These are phyloP conservation scores for Drosophila barbarae DNA, from an alignment of 2,888 invertebrate genomes.

Conservation along the genomic window DNA sequence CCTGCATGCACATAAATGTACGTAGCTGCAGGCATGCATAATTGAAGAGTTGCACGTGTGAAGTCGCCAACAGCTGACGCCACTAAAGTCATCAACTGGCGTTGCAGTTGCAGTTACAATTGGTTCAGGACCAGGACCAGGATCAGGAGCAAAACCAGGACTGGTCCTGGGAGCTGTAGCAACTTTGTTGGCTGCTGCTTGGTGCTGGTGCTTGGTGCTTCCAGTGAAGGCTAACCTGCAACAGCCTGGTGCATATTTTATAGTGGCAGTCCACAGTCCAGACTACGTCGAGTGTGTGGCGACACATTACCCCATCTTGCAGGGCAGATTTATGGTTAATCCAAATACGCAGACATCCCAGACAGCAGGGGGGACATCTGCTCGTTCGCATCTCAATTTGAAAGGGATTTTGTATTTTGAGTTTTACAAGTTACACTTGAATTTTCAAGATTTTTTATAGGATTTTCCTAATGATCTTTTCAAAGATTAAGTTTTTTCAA, in stretches of 20 bases:
- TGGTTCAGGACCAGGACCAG: slow-evolving; percentile 2
- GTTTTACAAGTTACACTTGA: too few species aligned
- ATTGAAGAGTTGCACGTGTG: slow-evolving; percentile 58
- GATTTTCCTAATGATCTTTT: background rate
- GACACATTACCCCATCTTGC: slow-evolving; percentile 18
- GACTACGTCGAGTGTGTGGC: slow-evolving; percentile 20
- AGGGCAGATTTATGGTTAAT: slow-evolving; percentile 33
- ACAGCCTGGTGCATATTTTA: slow-evolving; percentile 38
- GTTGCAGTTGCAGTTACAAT: slow-evolving; percentile 17
- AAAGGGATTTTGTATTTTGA: too few species aligned
- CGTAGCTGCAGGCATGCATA: slow-evolving; percentile 51
- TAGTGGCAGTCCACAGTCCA: background rate
- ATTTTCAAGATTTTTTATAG: background rate
- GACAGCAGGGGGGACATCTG: slow-evolving; percentile 1
- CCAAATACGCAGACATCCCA: slow-evolving; percentile 6
- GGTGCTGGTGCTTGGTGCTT: background rate
- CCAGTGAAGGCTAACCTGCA: slow-evolving; percentile 17
- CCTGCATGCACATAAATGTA: slow-evolving; percentile 18
- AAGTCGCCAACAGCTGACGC: slow-evolving; percentile 45
- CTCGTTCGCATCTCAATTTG: slow-evolving; percentile 5
- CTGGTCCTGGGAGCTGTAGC: background rate
- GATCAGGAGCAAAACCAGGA: background rate
- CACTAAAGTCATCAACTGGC: slow-evolving; percentile 41
- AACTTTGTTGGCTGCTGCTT: slow-evolving; percentile 12
- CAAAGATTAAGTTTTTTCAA: too few species aligned